phyloP scores from a whole-genome alignment of 2,888 invertebrate species.

The Abscondita cerata region DNA sequence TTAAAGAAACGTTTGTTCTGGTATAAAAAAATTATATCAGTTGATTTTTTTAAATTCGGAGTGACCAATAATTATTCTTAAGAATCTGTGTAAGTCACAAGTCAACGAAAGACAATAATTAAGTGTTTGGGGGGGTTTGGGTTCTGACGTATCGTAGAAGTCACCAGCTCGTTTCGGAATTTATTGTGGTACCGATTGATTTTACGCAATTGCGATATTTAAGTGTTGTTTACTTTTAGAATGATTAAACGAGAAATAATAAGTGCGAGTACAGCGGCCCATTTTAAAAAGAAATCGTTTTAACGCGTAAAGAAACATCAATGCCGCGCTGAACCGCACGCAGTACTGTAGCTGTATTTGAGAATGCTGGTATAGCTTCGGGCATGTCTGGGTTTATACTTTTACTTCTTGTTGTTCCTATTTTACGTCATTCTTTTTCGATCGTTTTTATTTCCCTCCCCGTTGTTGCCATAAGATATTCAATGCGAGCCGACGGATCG shows the following conservation, averaged over 20 bases:
- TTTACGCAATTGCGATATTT: not conserved
- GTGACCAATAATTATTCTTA: too few species aligned
- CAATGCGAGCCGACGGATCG: conserved; percentile 42
- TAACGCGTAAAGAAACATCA: conserved; percentile 18
- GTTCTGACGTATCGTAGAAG: conserved; percentile 41
- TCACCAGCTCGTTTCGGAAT: conserved; percentile 29
- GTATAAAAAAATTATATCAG: conserved; percentile 20
- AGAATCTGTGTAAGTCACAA: too few species aligned
- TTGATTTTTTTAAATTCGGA: too few species aligned
- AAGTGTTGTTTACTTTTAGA: conserved; percentile 4
- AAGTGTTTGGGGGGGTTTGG: conserved; percentile 25
- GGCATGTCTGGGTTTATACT: conserved; percentile 55
- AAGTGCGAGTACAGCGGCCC: conserved; percentile 31
- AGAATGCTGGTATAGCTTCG: conserved; percentile 50
- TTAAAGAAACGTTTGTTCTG: not conserved
- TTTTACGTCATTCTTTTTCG: conserved; percentile 53
- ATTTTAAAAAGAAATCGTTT: conserved; percentile 19
- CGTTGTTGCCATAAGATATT: conserved; percentile 46
- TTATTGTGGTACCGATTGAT: not conserved
- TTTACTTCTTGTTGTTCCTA: conserved; percentile 56
- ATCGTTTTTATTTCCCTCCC: conserved; percentile 53
- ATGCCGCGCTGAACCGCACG: conserved; percentile 25
- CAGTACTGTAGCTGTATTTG: conserved; percentile 46
- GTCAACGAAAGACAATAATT: too few species aligned
- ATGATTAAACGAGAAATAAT: conserved; percentile 31